Evolutionary conservation across 2,113 vertebrate genomes (phyloP).

Genomic region (Meles meles): DNA sequence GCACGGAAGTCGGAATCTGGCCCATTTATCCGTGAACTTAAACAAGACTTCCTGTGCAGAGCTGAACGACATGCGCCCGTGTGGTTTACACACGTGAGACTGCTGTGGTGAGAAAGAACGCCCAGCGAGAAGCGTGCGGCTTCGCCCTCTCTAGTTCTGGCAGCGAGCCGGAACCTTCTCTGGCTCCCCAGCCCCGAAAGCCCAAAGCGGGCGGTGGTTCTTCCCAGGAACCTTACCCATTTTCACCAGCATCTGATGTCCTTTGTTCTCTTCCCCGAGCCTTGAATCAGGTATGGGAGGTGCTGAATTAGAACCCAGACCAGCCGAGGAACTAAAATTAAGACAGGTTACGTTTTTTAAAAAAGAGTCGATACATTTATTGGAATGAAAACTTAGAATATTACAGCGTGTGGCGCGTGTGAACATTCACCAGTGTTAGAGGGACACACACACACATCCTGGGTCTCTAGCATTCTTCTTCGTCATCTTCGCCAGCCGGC

Average conservation of each 20-base stretch:
- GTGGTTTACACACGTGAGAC: accelerated
- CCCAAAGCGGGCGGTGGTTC: neutral
- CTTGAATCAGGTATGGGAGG: conserved; percentile 85
- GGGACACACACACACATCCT: neutral
- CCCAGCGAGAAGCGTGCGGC: neutral
- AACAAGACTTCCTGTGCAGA: neutral
- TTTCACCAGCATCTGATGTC: conserved; percentile 91
- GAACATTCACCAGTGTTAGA: neutral
- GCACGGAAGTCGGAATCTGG: neutral
- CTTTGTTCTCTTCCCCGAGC: conserved; percentile 98
- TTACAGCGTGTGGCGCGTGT: neutral
- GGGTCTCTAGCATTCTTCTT: neutral
- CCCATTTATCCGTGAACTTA: too few relatives aligned
- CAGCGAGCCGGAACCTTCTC: neutral
- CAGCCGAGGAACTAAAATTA: conserved; percentile 87
- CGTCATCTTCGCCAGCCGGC: neutral
- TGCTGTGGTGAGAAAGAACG: accelerated
- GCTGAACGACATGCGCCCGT: accelerated
- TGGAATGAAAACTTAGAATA: neutral
- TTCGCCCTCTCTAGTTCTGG: neutral
- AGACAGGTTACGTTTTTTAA: neutral
- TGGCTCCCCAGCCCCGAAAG: neutral
- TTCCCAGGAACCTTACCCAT: conserved; percentile 83
- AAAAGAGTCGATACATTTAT: neutral
- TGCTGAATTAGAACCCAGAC: conserved; percentile 85